phyloP scores from a whole-genome alignment of 2,888 invertebrate species.

The Spisula subtruncata region DNA sequence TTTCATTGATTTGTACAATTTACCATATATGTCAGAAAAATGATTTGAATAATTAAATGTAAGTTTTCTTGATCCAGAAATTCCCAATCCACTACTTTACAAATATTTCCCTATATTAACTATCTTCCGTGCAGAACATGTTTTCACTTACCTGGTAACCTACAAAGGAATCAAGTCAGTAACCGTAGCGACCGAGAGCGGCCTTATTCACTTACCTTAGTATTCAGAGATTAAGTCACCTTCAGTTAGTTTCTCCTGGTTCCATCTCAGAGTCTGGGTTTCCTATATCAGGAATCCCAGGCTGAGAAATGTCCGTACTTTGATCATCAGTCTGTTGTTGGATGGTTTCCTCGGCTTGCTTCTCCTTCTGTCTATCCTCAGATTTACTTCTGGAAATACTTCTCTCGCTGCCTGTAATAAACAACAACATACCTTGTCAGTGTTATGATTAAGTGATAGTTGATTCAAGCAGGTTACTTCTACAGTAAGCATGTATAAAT shows the following conservation, averaged over 20 bases:
- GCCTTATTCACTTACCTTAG: conserved; percentile 63
- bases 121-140: conserved; percentile 18
- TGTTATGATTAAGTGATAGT: too few relatives aligned
- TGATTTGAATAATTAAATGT: too few relatives aligned
- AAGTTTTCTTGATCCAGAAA: conserved; percentile 4
- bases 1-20: too few relatives aligned
- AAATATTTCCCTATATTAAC: conserved; percentile 14
- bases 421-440: not conserved
- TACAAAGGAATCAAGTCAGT: conserved; percentile 55
- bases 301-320: not conserved
- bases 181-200: not conserved
- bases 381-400: conserved; percentile 40
- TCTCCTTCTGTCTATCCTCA: conserved; percentile 32
- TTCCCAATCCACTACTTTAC: conserved; percentile 21
- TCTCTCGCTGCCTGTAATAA: not conserved
- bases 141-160: conserved; percentile 70
- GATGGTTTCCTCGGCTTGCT: conserved; percentile 9
- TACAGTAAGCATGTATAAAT: too few relatives aligned
- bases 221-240: conserved; percentile 62
- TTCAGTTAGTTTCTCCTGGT: conserved; percentile 65
- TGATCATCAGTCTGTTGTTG: not conserved
- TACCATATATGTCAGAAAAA: too few relatives aligned
- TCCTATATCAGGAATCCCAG: not conserved
- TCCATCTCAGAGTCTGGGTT: conserved; percentile 28
- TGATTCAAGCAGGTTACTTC: too few relatives aligned